Evolutionary conservation across 2,888 invertebrate genomes (phyloP), one percentile per base, ranked within the genome.

Genomic region (Melanchra persicariae): DNA sequence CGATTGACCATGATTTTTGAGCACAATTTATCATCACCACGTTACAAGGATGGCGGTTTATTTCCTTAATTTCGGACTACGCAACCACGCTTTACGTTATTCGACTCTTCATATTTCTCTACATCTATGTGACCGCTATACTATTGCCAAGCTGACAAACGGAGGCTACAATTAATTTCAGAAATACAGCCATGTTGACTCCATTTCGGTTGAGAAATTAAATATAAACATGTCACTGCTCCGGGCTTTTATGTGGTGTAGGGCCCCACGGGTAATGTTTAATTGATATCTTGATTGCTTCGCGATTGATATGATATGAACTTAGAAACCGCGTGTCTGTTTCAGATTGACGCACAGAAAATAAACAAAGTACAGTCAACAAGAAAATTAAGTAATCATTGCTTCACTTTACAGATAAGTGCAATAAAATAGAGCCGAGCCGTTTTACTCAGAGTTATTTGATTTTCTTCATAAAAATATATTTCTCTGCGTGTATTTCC

Each of bases 111-210:
- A 57, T 82, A 79, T 65, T 49, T 63, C 34, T 64, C 9, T 73
- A 77, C 4, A 73, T 78, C 85, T 9, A 6, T 61, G 76, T 60
- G 47, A 24, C 40, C 73, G 77, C 84, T 85, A 82, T 89, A 87
- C 87, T 91, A 91, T 88, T 86, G 87, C 88, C 77, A 82, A 89
- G 86, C 89, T 90, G 91, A 91, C 91, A 91, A 91, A 90, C 90
- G 91, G 90, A 89, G 88, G 90, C 87, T 90, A 90, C 90, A 92
- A 92, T 92, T 92, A 92, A 92, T 92, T 91, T 91, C 89, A 88
- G 91, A 88, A 91, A 90, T 91, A 90, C 88, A 88, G 88, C 84
- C 74, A 87, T 91, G 89, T 90, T 88, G 87, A 90, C 91, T 90
- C 82, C 87, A 89, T 90, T 91, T 88, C 85, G 88, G 88, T 85